Percentiles rank a stretch among this genome's conserved stretches.
Conservation (phyloP, 2,797 vertebrate genomes). For the Eurystomus glaucurus region DNA sequence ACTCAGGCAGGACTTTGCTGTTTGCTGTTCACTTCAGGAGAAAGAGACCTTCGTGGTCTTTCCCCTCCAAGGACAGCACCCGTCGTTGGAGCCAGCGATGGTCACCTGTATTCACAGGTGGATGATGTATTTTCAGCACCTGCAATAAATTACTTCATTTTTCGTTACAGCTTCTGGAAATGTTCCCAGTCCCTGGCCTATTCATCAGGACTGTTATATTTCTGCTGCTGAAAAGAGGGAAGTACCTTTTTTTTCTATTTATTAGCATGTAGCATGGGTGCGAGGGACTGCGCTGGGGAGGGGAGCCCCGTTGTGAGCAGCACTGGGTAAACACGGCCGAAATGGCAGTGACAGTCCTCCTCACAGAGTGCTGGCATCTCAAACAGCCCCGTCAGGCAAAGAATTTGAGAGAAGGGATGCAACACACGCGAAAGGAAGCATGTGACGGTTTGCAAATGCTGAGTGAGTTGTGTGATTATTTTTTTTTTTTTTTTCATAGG, state of each 20-base stretch:
- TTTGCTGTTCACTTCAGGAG: background rate
- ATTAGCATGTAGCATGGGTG: background rate
- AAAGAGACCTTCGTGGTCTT: background rate
- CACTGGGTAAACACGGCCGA: slow-evolving; percentile 21
- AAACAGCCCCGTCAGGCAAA: slow-evolving; percentile 13
- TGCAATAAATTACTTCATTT: slow-evolving; percentile 50
- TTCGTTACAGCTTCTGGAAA: slow-evolving; percentile 51
- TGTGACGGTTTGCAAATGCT: background rate
- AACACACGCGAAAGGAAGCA: background rate
- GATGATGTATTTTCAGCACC: slow-evolving; percentile 43
- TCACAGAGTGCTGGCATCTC: background rate
- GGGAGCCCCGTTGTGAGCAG: background rate
- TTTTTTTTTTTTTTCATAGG: background rate
- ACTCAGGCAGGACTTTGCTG: background rate
- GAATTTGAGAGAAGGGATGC: background rate
- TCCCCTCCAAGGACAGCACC: slow-evolving; percentile 37
- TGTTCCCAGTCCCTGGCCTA: slow-evolving; percentile 17
- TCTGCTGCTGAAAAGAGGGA: slow-evolving; percentile 13
- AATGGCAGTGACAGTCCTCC: slow-evolving; percentile 33
- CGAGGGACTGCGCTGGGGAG: background rate
- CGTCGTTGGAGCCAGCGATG: slow-evolving; percentile 3
- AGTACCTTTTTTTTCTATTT: background rate
- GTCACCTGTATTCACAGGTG: slow-evolving; percentile 70
- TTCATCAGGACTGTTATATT: slow-evolving; percentile 25
- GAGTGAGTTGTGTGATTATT: rapidly evolving